Conservation (phyloP, 2,797 vertebrate species). For the Acanthornis magna region DNA sequence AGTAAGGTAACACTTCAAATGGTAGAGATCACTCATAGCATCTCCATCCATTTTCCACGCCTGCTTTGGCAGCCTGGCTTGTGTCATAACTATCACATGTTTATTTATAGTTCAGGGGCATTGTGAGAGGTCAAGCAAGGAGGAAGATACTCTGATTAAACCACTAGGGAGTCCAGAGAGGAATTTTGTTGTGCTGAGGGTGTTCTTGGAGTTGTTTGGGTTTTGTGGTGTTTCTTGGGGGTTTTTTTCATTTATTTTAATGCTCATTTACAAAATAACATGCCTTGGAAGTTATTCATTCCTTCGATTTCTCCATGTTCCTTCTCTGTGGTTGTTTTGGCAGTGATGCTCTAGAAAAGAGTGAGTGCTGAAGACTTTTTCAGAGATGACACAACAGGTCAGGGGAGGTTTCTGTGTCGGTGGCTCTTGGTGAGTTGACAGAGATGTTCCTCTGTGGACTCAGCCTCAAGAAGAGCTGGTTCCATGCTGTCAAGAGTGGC, state of each 20-base stretch:
- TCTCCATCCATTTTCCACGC: neutral
- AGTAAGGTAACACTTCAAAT: neutral
- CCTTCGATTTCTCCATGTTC: neutral
- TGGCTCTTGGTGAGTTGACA: neutral
- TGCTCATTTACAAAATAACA: neutral
- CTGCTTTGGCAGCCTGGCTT: neutral
- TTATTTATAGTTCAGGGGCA: constrained; percentile 18
- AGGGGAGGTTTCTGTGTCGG: accelerated
- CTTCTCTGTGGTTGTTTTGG: neutral
- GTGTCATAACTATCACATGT: constrained; percentile 9
- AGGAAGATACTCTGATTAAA: constrained; percentile 7
- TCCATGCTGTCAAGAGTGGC: neutral
- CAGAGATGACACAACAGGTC: neutral
- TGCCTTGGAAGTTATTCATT: neutral
- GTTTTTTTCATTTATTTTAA: neutral
- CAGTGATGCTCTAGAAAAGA: neutral
- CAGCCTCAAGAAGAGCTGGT: neutral
- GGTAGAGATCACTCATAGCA: constrained; percentile 13
- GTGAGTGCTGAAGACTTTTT: neutral
- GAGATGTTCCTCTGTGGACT: neutral
- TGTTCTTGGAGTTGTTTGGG: neutral
- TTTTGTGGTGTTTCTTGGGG: neutral
- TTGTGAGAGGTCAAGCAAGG: constrained; percentile 27
- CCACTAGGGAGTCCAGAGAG: neutral
- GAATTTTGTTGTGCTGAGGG: neutral